Evolutionary conservation across 2,797 vertebrate species (phyloP).

Genomic region (Halcyon leucocephala): DNA sequence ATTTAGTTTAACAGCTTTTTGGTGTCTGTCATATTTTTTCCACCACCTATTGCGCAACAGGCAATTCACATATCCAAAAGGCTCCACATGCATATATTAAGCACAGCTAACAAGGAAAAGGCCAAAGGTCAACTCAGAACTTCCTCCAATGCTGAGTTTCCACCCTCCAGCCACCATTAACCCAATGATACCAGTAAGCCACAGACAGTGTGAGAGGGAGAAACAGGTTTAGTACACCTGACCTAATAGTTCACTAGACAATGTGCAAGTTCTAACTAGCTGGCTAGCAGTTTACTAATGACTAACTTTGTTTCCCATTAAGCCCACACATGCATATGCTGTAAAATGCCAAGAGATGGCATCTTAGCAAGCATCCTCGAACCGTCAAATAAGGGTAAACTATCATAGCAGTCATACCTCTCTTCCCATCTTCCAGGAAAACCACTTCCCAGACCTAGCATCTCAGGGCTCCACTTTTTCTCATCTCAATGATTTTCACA

Average conservation of each 20-base stretch:
- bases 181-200: background rate
- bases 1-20: background rate
- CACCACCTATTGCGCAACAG: background rate
- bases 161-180: background rate
- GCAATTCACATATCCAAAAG: background rate
- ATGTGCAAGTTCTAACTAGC: constrained; percentile 37
- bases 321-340: background rate
- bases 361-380: constrained; percentile 25
- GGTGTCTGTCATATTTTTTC: background rate
- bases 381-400: background rate
- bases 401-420: background rate
- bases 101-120: background rate
- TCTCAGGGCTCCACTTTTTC: constrained; percentile 9
- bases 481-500: constrained; percentile 36
- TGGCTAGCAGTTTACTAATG: constrained; percentile 50
- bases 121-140: background rate
- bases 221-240: constrained; percentile 7
- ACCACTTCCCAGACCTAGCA: constrained; percentile 37
- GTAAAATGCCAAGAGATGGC: background rate
- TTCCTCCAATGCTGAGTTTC: background rate
- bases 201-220: background rate
- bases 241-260: constrained; percentile 22
- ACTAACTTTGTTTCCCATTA: background rate
- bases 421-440: constrained; percentile 30
- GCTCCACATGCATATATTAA: background rate